Conservation (phyloP, 2,113 vertebrate genomes). For the Halcyon senegalensis region DNA sequence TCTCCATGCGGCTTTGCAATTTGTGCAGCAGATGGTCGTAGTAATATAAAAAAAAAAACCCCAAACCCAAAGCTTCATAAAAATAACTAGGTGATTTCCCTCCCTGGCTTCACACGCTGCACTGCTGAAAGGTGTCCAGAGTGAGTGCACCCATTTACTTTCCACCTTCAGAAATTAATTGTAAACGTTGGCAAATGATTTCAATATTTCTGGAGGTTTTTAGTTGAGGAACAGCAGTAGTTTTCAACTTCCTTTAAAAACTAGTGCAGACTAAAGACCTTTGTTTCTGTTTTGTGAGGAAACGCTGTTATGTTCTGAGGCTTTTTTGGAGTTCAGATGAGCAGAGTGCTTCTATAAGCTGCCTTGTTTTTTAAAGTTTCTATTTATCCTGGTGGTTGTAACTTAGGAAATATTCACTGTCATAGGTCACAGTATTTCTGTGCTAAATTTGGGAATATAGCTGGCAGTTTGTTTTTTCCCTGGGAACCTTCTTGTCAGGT, state of each 20-base stretch:
- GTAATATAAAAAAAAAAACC: background rate
- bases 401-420: slow-evolving; percentile 47
- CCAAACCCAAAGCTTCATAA: background rate
- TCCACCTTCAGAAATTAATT: background rate
- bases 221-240: background rate
- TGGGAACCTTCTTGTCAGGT: slow-evolving; percentile 2
- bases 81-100: background rate
- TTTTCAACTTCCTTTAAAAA: background rate
- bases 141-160: background rate
- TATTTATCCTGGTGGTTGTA: slow-evolving; percentile 40
- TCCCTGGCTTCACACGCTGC: background rate
- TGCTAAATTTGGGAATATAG: slow-evolving; percentile 56
- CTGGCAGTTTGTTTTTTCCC: slow-evolving; percentile 31
- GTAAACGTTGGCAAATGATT: background rate
- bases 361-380: background rate
- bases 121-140: background rate
- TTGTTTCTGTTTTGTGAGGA: background rate
- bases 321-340: background rate
- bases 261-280: background rate
- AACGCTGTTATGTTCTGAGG: background rate
- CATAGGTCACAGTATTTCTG: slow-evolving; percentile 29
- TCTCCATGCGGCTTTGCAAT: background rate
- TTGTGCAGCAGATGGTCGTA: background rate
- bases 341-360: background rate
- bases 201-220: background rate